Evolutionary conservation across 2,797 vertebrate species (phyloP).

Genomic region (Cetoscarus ocellatus): DNA sequence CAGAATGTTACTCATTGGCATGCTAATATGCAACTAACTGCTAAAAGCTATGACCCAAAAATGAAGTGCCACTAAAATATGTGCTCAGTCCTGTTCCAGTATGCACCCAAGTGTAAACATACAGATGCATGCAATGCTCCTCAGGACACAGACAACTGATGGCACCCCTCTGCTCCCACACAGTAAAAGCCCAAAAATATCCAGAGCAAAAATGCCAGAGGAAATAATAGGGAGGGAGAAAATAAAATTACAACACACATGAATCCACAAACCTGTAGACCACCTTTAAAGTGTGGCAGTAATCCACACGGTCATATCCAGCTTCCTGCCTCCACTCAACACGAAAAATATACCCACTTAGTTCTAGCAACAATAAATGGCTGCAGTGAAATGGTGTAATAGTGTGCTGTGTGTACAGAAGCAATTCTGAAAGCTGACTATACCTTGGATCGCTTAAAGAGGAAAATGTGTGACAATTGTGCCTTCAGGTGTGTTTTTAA

Average conservation of each 20-base stretch:
- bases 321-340: constrained; percentile 12
- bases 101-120: not conserved
- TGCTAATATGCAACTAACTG: no score
- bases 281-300: constrained; percentile 18
- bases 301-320: constrained; percentile 14
- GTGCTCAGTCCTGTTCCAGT: not conserved
- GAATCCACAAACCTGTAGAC: constrained; percentile 15
- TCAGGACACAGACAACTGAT: constrained; percentile 6
- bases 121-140: not conserved
- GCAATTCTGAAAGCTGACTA: constrained; percentile 32
- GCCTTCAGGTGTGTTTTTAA: constrained; percentile 42
- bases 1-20: no score
- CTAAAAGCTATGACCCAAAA: no score
- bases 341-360: constrained; percentile 13
- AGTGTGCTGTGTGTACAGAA: not conserved
- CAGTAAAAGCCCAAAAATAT: constrained; percentile 42
- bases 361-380: constrained; percentile 29
- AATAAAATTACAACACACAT: constrained; percentile 12
- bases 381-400: constrained; percentile 5
- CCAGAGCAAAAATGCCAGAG: constrained; percentile 20
- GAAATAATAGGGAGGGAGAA: constrained; percentile 8
- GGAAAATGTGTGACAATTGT: constrained; percentile 51
- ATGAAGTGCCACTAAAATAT: not conserved
- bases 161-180: constrained; percentile 7
- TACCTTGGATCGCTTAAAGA: constrained; percentile 41